Conservation (phyloP, 2,888 invertebrate genomes). For the Aporophyla nigra region DNA sequence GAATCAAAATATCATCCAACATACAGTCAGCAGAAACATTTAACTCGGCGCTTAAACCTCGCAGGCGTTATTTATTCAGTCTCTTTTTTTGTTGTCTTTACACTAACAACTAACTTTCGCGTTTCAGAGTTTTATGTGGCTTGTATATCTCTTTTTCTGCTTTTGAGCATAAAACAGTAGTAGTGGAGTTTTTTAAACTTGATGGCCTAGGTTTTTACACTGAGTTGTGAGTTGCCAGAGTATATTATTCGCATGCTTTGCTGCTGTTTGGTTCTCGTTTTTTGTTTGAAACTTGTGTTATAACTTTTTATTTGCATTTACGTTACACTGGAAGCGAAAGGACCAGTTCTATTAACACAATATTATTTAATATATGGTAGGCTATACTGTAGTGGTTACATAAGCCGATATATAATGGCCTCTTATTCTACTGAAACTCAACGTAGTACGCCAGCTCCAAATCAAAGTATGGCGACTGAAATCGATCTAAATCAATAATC, state of each 20-base stretch:
- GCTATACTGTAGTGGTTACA: no score
- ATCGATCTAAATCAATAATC: no score
- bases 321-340: neutral
- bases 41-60: conserved; percentile 50
- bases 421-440: neutral
- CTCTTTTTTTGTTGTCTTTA: conserved; percentile 56
- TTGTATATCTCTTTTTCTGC: conserved; percentile 28
- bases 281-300: conserved; percentile 17
- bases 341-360: neutral
- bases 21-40: conserved; percentile 57
- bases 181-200: conserved; percentile 32
- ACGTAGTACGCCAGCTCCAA: neutral
- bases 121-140: conserved; percentile 53
- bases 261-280: conserved; percentile 16
- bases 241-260: conserved; percentile 42
- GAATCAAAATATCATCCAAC: conserved; percentile 41
- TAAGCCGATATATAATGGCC: neutral
- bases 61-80: conserved; percentile 59
- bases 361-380: neutral
- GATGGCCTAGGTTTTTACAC: conserved; percentile 36
- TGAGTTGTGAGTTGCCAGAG: conserved; percentile 41
- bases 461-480: neutral
- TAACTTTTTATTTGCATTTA: conserved; percentile 3
- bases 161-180: conserved; percentile 32
- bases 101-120: conserved; percentile 61